Evolutionary conservation across 2,113 vertebrate species (phyloP).

Genomic region (Isichthys henryi): DNA sequence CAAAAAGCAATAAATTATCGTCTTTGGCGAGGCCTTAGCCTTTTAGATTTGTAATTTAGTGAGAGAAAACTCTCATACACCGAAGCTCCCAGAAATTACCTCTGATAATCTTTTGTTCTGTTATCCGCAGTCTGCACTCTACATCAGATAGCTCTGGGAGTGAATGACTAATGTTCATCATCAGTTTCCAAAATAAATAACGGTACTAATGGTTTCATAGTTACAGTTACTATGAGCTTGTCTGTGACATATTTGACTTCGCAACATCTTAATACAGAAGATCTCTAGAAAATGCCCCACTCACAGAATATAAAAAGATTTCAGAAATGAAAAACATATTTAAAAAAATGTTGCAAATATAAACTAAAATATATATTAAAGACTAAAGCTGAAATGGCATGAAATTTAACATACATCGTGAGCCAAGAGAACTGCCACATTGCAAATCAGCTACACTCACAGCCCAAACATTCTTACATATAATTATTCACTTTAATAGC

Average conservation of each 20-base stretch:
- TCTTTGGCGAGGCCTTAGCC: not conserved
- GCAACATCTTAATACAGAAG: not conserved
- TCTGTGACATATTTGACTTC: not conserved
- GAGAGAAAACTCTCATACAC: not conserved
- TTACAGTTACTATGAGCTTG: not conserved
- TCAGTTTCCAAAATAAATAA: not conserved
- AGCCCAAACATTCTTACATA: not conserved
- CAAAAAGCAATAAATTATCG: not conserved
- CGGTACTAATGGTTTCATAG: not conserved
- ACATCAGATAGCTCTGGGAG: not conserved
- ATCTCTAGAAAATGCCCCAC: not conserved
- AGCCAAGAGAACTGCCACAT: not conserved
- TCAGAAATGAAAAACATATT: not conserved
- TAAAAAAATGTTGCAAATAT: not conserved
- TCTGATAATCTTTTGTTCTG: not conserved
- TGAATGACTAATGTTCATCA: not conserved
- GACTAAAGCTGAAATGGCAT: not conserved
- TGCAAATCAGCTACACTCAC: not conserved
- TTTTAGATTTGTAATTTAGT: not conserved
- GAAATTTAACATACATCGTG: not conserved
- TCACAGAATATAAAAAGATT: not conserved
- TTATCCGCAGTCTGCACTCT: not conserved
- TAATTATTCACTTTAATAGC: not conserved
- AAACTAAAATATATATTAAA: not conserved
- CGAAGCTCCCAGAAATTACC: not conserved